A percentile compares a stretch with the other conserved stretches of the same genome.
phyloP scores from a whole-genome alignment of 2,113 vertebrate genomes.

The Notechis scutatus region DNA sequence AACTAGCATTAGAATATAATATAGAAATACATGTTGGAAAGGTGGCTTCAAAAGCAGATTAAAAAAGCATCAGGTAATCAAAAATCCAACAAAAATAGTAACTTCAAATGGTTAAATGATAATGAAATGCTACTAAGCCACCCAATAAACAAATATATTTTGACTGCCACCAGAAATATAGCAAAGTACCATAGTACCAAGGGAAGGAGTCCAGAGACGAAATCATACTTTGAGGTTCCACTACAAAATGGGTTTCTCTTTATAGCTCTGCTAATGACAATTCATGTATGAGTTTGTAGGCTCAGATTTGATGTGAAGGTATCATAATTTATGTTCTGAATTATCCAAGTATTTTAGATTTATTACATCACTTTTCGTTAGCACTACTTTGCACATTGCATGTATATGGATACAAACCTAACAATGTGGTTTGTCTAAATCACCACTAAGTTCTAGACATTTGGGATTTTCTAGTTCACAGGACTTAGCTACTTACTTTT shows the following conservation, averaged over 20 bases:
- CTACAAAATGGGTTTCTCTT: not conserved
- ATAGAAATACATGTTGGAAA: not conserved
- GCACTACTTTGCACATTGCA: not conserved
- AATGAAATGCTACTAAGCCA: not conserved
- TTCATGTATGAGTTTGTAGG: not conserved
- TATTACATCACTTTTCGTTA: not conserved
- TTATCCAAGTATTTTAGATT: not conserved
- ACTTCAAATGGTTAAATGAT: not conserved
- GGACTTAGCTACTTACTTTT: not conserved
- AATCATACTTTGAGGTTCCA: too few species aligned
- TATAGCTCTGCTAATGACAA: not conserved
- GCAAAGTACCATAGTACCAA: not conserved
- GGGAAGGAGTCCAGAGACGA: not conserved
- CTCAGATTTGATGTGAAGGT: not conserved
- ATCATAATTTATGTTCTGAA: not conserved
- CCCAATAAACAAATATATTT: not conserved
- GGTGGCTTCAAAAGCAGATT: not conserved
- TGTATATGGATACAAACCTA: not conserved
- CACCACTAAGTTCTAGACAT: not conserved
- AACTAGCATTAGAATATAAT: not conserved
- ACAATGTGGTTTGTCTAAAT: not conserved
- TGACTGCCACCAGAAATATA: not conserved
- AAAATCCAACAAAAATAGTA: not conserved
- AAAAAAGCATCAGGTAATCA: not conserved
- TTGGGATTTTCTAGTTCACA: not conserved